A percentile compares a stretch with the other conserved stretches of the same genome.
Conservation (phyloP, 2,888 invertebrate species). For the Stenchaetothrips biformis region DNA sequence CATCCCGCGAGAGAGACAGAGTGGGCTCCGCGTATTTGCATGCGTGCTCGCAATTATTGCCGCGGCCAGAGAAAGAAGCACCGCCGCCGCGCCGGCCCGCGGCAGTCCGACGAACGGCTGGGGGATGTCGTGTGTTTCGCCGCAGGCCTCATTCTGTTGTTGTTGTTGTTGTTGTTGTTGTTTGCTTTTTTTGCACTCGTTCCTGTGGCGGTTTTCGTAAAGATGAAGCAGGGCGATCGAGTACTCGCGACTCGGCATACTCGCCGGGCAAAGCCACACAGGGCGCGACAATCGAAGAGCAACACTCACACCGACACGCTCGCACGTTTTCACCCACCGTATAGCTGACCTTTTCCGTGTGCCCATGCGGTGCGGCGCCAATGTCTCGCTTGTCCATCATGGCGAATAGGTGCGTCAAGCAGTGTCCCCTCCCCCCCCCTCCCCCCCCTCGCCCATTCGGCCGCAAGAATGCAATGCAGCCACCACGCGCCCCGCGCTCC, state of each 20-base stretch:
- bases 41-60: neutral
- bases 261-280: neutral
- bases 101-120: neutral
- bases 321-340: neutral
- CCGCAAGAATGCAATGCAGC: neutral
- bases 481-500: too few species aligned
- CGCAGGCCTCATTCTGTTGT: too few species aligned
- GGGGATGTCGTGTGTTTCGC: too few species aligned
- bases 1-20: too few species aligned
- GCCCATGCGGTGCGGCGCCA: neutral
- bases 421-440: neutral
- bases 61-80: neutral
- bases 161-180: too few species aligned
- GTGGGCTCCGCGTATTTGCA: neutral
- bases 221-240: neutral
- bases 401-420: constrained; percentile 18
- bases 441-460: neutral
- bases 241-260: too few species aligned
- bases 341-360: neutral
- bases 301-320: neutral
- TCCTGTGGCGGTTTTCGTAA: too few species aligned
- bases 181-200: too few species aligned
- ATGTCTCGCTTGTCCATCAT: constrained; percentile 23
- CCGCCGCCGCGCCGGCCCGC: neutral
- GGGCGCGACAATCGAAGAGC: neutral